Evolutionary conservation across 2,113 vertebrate species (phyloP), one percentile per base, ranked within the genome.

Genomic region (Marmota flaviventris): DNA sequence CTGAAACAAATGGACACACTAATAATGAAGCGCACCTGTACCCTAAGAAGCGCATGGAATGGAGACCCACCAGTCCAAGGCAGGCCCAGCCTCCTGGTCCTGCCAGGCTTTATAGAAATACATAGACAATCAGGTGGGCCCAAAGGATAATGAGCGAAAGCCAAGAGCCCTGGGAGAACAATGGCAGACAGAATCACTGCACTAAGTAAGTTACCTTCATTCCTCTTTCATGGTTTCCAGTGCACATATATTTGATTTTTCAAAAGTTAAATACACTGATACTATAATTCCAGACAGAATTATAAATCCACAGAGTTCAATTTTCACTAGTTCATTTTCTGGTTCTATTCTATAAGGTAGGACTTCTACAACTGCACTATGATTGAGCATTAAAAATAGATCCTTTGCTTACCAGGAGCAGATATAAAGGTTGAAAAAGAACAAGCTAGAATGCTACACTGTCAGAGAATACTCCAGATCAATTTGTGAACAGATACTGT

Each of bases 271-370:
- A 90, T 53, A 86, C 37, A 34, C 37, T 78, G n/a, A 61, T 76
- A 58, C 48, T 32, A 37, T 69, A n/a, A 89, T 82, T 92, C 87
- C 34, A 67, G 67, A 73, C 24, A 56, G 18, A 65, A 61, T 42
- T 42, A 42, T 42, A 42, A 45, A 25, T 90, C 94, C 29, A 34
- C 73, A 91, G 79, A n/a, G 34, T 11, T 77, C 0, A 0, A 14
- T 87, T 94, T 90, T 69, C 82, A 70, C 78, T 72, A 75, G 8
- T 65, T 48, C 29, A 8, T 75, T 29, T 89, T 73, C 81, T 94
- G 63, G 4, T 63, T 79, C 75, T 53, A 7, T n/a, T 91, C 51
- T 85, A 10, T 78, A 82, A 76, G 32, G 29, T 51, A 61, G 53
- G 51, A 82, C 81, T 90, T 84, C 61, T 93, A 45, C 29, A 22